Conservation (phyloP, 2,888 invertebrate species). For the Andrena bucephala region DNA sequence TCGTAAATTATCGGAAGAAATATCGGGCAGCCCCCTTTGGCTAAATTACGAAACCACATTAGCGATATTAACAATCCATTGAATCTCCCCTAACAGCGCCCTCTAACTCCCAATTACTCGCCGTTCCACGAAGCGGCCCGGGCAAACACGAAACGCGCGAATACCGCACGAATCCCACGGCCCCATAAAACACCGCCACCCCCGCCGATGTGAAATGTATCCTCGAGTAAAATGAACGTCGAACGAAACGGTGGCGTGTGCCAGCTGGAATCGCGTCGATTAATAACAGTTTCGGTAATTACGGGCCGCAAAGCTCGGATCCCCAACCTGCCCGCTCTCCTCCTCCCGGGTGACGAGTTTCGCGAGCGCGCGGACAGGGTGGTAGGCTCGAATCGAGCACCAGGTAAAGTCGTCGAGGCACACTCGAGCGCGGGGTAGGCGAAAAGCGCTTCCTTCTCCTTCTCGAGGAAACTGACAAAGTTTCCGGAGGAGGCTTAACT, state of each 20-base stretch:
- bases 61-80: conserved; percentile 12
- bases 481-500: conserved; percentile 68
- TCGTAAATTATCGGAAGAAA: background rate
- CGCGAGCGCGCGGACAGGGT: conserved; percentile 6
- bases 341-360: conserved; percentile 29
- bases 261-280: conserved; percentile 7
- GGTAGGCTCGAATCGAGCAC: conserved; percentile 13
- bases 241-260: conserved; percentile 8
- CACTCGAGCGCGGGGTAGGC: conserved; percentile 15
- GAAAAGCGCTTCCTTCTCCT: conserved; percentile 45
- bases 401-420: conserved; percentile 26
- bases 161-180: conserved; percentile 16
- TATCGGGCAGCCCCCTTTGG: background rate
- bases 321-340: background rate
- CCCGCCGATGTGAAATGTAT: conserved; percentile 25
- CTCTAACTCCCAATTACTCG: background rate
- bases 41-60: conserved; percentile 5
- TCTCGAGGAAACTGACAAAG: conserved; percentile 60
- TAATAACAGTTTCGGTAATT: conserved; percentile 32
- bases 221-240: background rate
- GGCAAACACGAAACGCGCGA: background rate
- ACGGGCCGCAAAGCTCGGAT: background rate
- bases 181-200: conserved; percentile 23
- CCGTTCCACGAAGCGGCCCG: background rate
- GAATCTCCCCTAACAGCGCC: conserved; percentile 3